A percentile compares a stretch with the other conserved stretches of the same genome.
Conservation (phyloP, 2,888 invertebrate genomes). For the Panopea generosa region DNA sequence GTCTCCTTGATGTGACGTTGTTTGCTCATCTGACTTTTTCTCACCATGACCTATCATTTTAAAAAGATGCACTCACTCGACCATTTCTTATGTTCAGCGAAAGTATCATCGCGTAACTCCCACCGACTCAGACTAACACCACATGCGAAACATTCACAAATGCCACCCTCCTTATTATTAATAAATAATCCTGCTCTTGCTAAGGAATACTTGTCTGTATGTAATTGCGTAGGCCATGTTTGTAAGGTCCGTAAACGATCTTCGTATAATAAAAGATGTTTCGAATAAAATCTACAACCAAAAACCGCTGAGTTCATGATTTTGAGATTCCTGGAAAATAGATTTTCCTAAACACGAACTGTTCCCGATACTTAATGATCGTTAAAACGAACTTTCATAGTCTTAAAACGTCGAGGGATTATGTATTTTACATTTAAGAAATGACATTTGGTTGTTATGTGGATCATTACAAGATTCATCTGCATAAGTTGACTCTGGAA, state of each 20-base stretch:
- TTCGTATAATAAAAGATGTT: constrained; percentile 11
- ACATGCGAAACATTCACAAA: constrained; percentile 21
- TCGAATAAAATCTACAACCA: constrained; percentile 28
- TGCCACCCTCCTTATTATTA: constrained; percentile 9
- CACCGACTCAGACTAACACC: constrained; percentile 7
- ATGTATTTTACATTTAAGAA: constrained; percentile 20
- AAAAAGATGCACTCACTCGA: constrained; percentile 19
- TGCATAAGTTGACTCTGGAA: too few relatives aligned
- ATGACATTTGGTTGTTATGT: constrained; percentile 33
- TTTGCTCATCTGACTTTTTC: too few relatives aligned
- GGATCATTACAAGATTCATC: constrained; percentile 7
- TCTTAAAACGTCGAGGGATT: constrained; percentile 18
- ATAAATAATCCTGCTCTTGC: constrained; percentile 8
- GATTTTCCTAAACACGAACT: too few relatives aligned
- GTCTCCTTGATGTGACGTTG: too few relatives aligned
- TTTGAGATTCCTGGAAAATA: too few relatives aligned
- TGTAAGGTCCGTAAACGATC: constrained; percentile 5
- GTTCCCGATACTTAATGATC: too few relatives aligned
- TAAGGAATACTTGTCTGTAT: constrained; percentile 7
- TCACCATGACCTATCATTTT: constrained; percentile 14
- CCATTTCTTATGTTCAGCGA: constrained; percentile 15
- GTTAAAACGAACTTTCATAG: constrained; percentile 11
- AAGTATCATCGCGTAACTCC: constrained; percentile 7
- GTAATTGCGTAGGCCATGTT: constrained; percentile 16
- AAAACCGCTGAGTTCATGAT: constrained; percentile 21